These are phyloP conservation scores for Chauna torquata DNA, from an alignment of 2,113 vertebrate species.

Conservation along the genomic window DNA sequence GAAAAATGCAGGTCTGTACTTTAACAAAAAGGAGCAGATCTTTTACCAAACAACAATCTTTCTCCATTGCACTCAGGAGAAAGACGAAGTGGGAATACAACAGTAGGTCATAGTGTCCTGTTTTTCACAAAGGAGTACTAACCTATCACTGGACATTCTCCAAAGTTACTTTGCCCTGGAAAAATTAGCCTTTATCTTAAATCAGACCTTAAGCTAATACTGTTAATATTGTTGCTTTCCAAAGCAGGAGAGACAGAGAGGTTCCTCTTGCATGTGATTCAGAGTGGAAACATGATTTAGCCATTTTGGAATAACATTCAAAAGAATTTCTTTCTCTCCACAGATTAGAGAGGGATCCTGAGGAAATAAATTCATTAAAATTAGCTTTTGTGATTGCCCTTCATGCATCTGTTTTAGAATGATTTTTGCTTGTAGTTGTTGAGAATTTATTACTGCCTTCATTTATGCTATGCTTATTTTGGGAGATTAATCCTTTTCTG, in stretches of 20 bases:
- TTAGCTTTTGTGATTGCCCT: not conserved
- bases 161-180: not conserved
- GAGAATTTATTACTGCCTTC: not conserved
- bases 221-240: not conserved
- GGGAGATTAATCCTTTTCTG: not conserved
- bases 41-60: not conserved
- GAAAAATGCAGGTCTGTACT: not conserved
- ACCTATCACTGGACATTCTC: not conserved
- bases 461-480: not conserved
- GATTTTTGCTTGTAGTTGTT: not conserved
- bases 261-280: not conserved
- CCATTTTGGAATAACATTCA: not conserved
- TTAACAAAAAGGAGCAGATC: not conserved
- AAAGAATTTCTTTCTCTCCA: not conserved
- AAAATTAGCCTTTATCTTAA: not conserved
- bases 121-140: not conserved
- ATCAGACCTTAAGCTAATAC: not conserved
- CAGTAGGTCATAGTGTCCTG: not conserved
- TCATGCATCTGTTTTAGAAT: slow-evolving; percentile 6
- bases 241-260: not conserved
- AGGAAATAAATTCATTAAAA: not conserved
- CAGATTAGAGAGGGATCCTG: not conserved
- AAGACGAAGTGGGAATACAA: not conserved
- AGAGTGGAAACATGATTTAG: not conserved
- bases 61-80: not conserved